Evolutionary conservation across 1,140 invertebrate genomes (phyloP).

Genomic region (Mercenaria mercenaria): DNA sequence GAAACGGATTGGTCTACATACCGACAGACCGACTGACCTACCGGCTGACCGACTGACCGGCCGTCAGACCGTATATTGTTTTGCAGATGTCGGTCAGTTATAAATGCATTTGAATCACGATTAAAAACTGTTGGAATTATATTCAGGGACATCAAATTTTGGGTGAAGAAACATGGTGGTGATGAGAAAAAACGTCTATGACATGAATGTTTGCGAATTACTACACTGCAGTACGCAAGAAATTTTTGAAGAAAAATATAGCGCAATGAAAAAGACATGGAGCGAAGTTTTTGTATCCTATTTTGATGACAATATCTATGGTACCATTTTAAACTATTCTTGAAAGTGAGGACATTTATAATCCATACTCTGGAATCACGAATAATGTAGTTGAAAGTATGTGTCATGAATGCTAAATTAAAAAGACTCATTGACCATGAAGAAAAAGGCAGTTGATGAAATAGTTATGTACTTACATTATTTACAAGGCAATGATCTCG

Average conservation of each 20-base stretch:
- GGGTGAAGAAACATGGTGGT: background rate
- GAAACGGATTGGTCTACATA: too few relatives aligned
- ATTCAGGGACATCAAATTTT: conserved; percentile 8
- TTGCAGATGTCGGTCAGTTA: too few relatives aligned
- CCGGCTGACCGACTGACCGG: too few relatives aligned
- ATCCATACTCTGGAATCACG: too few relatives aligned
- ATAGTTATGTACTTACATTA: conserved; percentile 41
- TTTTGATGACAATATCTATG: conserved; percentile 11
- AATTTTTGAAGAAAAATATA: background rate
- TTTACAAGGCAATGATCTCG: too few relatives aligned
- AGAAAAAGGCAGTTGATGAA: conserved; percentile 13
- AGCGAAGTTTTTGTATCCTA: conserved; percentile 1
- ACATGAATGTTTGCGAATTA: background rate
- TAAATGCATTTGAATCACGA: background rate
- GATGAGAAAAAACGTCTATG: conserved; percentile 2
- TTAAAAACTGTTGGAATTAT: conserved; percentile 35
- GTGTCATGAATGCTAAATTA: conserved; percentile 34
- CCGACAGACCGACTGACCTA: too few relatives aligned
- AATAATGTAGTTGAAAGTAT: too few relatives aligned
- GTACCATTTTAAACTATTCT: background rate
- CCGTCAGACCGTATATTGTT: too few relatives aligned
- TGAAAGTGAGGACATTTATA: background rate
- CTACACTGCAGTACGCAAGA: background rate
- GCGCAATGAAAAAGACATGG: background rate
- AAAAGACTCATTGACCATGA: conserved; percentile 39